Conservation (phyloP, 1,140 invertebrate genomes). For the Bradynema listronoti region DNA sequence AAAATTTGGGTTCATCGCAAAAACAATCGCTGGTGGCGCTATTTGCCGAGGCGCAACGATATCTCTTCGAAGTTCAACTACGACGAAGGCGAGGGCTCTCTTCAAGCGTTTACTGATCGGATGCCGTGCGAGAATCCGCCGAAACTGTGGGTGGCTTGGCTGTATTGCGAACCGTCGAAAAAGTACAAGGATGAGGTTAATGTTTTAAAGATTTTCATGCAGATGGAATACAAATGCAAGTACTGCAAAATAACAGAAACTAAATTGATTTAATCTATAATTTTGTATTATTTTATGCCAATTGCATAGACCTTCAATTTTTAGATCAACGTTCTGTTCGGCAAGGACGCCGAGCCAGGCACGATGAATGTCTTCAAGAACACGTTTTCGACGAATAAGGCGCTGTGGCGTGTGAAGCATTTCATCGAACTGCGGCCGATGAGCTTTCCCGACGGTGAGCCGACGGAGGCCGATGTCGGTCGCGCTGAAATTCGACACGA, state of each 20-base stretch:
- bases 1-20: conserved; percentile 43
- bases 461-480: conserved; percentile 41
- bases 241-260: too few relatives aligned
- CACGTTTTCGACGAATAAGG: conserved; percentile 44
- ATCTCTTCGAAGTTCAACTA: conserved; percentile 38
- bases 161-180: conserved; percentile 34
- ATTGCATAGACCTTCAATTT: too few relatives aligned
- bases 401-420: conserved; percentile 55
- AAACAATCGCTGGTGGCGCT: conserved; percentile 46
- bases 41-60: conserved; percentile 49
- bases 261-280: too few relatives aligned
- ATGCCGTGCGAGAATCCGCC: conserved; percentile 40
- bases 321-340: conserved; percentile 47
- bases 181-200: conserved; percentile 25
- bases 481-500: conserved; percentile 35
- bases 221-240: too few relatives aligned
- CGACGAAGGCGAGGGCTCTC: conserved; percentile 30
- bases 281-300: too few relatives aligned
- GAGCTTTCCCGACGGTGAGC: conserved; percentile 52
- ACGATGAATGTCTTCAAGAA: conserved; percentile 52
- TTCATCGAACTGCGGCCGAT: conserved; percentile 51
- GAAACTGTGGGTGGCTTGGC: conserved; percentile 54
- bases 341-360: conserved; percentile 41
- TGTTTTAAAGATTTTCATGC: too few relatives aligned
- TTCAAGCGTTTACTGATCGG: conserved; percentile 37